phyloP scores from a whole-genome alignment of 2,888 invertebrate species.

The Heliconius hortense region DNA sequence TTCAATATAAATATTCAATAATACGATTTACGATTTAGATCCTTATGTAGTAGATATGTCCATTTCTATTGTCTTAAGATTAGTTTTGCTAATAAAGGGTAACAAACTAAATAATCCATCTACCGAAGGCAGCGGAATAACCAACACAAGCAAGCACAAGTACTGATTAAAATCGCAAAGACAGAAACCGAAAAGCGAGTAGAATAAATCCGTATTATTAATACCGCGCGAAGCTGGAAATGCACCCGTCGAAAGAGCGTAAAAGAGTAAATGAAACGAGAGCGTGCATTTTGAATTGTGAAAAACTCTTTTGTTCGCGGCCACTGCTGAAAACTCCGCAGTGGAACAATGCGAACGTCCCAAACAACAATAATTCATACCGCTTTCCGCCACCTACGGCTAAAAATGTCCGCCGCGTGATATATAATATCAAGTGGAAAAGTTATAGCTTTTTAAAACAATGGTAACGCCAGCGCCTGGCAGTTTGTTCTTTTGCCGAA shows the following conservation, averaged over 20 bases:
- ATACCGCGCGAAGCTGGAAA: conserved; percentile 75
- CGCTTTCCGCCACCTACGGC: conserved; percentile 81
- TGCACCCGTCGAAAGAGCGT: conserved; percentile 76
- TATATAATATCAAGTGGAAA: conserved; percentile 79
- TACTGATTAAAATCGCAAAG: conserved; percentile 39
- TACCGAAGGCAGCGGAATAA: neutral
- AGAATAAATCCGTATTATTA: conserved; percentile 75
- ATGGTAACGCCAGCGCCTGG: conserved; percentile 63
- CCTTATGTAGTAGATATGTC: neutral
- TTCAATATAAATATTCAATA: too few relatives aligned
- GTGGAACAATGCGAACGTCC: conserved; percentile 77
- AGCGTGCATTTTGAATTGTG: conserved; percentile 79
- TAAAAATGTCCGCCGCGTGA: conserved; percentile 80
- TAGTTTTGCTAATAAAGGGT: neutral
- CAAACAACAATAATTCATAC: conserved; percentile 82
- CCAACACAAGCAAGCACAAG: conserved; percentile 24
- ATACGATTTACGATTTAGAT: too few relatives aligned
- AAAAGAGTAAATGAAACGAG: conserved; percentile 81
- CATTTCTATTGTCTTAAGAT: neutral
- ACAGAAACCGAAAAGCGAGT: conserved; percentile 59
- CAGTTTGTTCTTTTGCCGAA: conserved; percentile 62
- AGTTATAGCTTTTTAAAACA: conserved; percentile 80
- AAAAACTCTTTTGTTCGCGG: conserved; percentile 79
- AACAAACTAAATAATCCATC: neutral
- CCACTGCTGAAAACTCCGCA: conserved; percentile 68